A percentile compares a stretch with the other conserved stretches of the same genome.
Conservation (phyloP, 2,888 invertebrate genomes). For the Nomada ruficornis region DNA sequence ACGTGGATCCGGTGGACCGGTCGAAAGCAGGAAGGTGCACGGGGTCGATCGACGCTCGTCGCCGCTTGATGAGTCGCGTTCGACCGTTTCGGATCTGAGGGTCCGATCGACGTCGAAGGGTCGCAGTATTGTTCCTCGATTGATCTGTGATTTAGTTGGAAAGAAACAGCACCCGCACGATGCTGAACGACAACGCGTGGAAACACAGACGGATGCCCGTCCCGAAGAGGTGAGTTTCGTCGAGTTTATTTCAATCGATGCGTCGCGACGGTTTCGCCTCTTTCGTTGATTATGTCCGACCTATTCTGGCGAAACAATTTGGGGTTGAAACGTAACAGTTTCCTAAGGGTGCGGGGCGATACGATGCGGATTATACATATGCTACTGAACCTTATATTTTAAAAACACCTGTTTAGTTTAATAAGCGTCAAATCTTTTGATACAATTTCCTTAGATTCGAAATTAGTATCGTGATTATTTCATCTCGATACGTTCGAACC, state of each 20-base stretch:
- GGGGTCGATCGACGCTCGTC: constrained; percentile 23
- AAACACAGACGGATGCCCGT: constrained; percentile 81
- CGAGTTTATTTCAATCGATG: constrained; percentile 1
- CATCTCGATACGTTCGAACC: no score
- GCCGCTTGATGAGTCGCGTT: constrained; percentile 43
- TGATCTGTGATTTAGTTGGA: neutral
- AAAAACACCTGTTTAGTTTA: no score
- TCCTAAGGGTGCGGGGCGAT: no score
- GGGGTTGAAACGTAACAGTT: no score
- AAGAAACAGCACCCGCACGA: constrained; percentile 50
- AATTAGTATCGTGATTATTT: no score
- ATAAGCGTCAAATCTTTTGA: no score
- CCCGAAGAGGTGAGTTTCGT: constrained; percentile 81
- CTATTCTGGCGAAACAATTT: no score
- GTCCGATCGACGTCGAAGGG: constrained; percentile 47
- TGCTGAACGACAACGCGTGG: constrained; percentile 80
- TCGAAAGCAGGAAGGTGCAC: constrained; percentile 20
- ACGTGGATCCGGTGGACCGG: constrained; percentile 16
- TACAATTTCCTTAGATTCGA: no score
- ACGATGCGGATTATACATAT: no score
- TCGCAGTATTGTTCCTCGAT: constrained; percentile 6
- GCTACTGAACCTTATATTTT: no score
- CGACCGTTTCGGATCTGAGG: constrained; percentile 56
- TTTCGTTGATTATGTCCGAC: neutral
- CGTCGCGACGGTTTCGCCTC: neutral